Evolutionary conservation across 2,113 vertebrate species (phyloP), one percentile per base, ranked within the genome.

Genomic region (human): DNA sequence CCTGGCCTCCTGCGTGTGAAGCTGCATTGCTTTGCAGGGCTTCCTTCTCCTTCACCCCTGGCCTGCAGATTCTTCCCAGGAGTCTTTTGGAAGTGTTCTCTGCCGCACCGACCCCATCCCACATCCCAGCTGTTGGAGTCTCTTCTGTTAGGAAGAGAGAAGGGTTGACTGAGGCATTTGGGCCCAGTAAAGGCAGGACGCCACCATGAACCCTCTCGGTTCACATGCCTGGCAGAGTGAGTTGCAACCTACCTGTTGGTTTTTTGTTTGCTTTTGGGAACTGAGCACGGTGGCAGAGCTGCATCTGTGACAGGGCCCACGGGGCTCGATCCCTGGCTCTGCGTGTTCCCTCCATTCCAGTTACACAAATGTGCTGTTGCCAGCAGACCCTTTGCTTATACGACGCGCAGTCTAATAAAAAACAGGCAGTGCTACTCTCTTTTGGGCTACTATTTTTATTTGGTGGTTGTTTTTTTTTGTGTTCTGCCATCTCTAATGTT

Each of bases 361-460:
- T 89, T 97, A 96, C 90, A 79, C 96, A 94, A 96, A 92, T 75
- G 32, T 50, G 89, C 40, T 64, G 93, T 86, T 97, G 86, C 96
- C 64, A 85, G 95, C 94, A 48, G 75, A 48, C 92, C 98, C 90
- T 98, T 92, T 93, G 97, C 94, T 95, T 96, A 66, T 92, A 96
- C 25, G 95, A 98, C 93, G 96, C 97, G 79, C 59, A 6, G 13
- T 57, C 4, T 98, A 98, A 98, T 98, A 97, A 90, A 98, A 98
- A 97, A 90, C 98, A 99, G 98, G 96, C 97, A 92, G n/a, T 9
- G 4, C 2, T 95, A 96, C 97, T 98, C 98, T 98, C 96, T 98
- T 98, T 97, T 93, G 92, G 98, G 97, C 98, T 98, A 97, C 98
- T 98, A 91, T 98, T 98, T 98, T 98, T 98, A 97, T 98, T 98